Base-by-base conservation (phyloP, 2,797 vertebrate genomes). In the Falco novaeseelandiae region DNA sequence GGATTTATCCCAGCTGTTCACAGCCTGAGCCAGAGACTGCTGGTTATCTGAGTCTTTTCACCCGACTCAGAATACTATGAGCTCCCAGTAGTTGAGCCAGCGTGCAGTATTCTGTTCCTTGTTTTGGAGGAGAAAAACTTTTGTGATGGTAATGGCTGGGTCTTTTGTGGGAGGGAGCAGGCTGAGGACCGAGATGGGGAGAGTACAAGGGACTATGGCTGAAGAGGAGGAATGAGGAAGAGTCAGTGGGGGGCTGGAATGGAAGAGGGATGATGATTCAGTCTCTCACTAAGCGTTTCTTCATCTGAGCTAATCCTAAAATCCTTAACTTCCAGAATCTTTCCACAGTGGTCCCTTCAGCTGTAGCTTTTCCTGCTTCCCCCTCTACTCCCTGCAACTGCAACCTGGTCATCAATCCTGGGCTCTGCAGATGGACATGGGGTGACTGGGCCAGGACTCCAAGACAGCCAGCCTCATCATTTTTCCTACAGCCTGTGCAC, bases 1-100 rank as follows among this genome's bases (percentile, higher is more conserved):
- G 49, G 69, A 91, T 83, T 93, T 91, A 67, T 65, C 59, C 55
- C 92, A 91, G 74, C 81, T 87, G 63, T 78, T 92, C n/a, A 59
- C 2, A 2, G 48, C 16, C 34, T 74, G 38, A 72, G 2, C 4
- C 16, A 85, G 71, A 70, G 42, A 59, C 16, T 1, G 2, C 27
- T 59, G 58, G 2, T 3, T 76, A 42, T 73, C 59, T 0, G 2
- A 36, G 13, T 48, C 36, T 73, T 67, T 89, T 85, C 57, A 62
- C 25, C 25, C 55, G 46, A 25, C 19, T 66, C 38, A 70, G 48
- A 92, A 76, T 30, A 66, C 8, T 3, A 1, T 25, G 9, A 71
- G 15, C 52, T 90, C 77, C 73, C 55, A 38, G 29, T 23, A 12
- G 6, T 27, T 8, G 29, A 89, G 17, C 9, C 14, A 84, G 19